A percentile compares a stretch with the other conserved stretches of the same genome.
Evolutionary conservation across 2,113 vertebrate species (phyloP).

Genomic region (Caranx melampygus): DNA sequence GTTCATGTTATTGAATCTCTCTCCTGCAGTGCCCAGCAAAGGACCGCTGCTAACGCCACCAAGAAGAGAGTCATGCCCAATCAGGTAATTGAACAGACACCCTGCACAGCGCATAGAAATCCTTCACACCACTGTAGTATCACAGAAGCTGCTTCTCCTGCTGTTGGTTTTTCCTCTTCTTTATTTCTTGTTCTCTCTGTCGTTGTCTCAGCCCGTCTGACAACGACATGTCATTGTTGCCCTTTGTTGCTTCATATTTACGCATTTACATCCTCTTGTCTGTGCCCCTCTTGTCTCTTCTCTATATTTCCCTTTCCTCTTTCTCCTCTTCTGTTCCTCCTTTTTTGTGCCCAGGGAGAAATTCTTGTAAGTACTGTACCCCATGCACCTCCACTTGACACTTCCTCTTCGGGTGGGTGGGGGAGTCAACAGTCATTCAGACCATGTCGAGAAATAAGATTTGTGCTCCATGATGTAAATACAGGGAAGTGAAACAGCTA

Average conservation of each 20-base stretch:
- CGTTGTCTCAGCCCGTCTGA: conserved; percentile 25
- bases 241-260: conserved; percentile 68
- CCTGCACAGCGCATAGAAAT: not conserved
- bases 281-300: conserved; percentile 66
- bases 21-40: conserved; percentile 90
- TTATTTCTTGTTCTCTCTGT: conserved; percentile 2
- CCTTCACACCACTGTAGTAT: conserved; percentile 59
- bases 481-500: conserved; percentile 55
- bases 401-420: conserved; percentile 62
- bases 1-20: conserved; percentile 18
- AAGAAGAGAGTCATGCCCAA: conserved; percentile 97
- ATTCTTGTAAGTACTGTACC: conserved; percentile 84
- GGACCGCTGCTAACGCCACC: conserved; percentile 87
- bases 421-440: conserved; percentile 7
- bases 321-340: conserved; percentile 31
- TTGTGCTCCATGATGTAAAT: conserved; percentile 12
- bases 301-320: conserved; percentile 49
- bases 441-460: conserved; percentile 17
- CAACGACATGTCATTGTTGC: conserved; percentile 10
- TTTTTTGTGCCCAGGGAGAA: conserved; percentile 81
- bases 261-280: conserved; percentile 66
- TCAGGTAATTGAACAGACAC: conserved; percentile 81
- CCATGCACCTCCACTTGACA: conserved; percentile 59
- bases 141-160: conserved; percentile 10
- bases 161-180: not conserved